A percentile compares a stretch with the other conserved stretches of the same genome.
Conservation (phyloP, 2,888 invertebrate species). For the Xestobium rufovillosum region DNA sequence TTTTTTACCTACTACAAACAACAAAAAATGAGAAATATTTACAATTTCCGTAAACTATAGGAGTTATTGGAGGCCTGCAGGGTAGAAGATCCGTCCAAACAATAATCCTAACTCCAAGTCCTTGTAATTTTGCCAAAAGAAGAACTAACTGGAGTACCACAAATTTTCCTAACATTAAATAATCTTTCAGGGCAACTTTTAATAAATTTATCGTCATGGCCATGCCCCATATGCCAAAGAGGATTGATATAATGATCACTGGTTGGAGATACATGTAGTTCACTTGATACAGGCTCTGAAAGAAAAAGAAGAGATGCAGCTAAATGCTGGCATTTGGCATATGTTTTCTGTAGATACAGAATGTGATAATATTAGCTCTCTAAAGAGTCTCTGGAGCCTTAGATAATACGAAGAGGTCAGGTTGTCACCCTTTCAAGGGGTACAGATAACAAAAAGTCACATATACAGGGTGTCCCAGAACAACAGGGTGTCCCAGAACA, state of each 20-base stretch:
- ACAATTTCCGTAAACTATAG: constrained; percentile 60
- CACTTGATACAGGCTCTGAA: constrained; percentile 51
- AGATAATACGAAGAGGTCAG: no score
- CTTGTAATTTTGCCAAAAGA: constrained; percentile 61
- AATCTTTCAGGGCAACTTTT: constrained; percentile 40
- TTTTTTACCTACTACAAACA: not conserved
- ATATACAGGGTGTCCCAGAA: no score
- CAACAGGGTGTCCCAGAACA: no score
- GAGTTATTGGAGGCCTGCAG: constrained; percentile 58
- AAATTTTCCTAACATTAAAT: constrained; percentile 45
- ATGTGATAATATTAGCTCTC: no score
- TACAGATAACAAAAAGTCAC: no score
- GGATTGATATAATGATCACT: constrained; percentile 55
- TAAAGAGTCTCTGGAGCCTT: no score
- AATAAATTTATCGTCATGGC: constrained; percentile 55
- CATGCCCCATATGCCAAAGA: constrained; percentile 62
- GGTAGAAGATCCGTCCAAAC: constrained; percentile 51
- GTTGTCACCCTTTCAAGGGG: no score
- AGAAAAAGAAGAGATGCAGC: constrained; percentile 24
- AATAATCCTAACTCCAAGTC: constrained; percentile 50
- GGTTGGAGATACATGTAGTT: constrained; percentile 59
- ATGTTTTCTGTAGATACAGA: no score
- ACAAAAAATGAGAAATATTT: constrained; percentile 35
- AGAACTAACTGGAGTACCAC: constrained; percentile 57
- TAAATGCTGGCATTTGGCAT: no score